Conservation (phyloP, 2,113 vertebrate species). For the Arenaria interpres region DNA sequence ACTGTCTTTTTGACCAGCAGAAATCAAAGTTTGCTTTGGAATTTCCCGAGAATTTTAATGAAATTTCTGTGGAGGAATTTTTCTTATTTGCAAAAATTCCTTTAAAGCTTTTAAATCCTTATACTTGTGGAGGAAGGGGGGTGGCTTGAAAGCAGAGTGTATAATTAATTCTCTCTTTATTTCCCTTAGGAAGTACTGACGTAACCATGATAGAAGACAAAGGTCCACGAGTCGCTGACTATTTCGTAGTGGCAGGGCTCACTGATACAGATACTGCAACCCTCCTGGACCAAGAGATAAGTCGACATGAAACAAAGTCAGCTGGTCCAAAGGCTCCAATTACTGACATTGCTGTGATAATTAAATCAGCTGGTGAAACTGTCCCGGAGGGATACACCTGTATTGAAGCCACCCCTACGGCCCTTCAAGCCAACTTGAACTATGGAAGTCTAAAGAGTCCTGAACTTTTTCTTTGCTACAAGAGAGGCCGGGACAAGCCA, state of each 20-base stretch:
- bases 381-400: slow-evolving; percentile 96
- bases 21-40: background rate
- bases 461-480: slow-evolving; percentile 96
- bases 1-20: background rate
- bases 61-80: background rate
- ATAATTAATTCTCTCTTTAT: slow-evolving; percentile 5
- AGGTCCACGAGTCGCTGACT: slow-evolving; percentile 95
- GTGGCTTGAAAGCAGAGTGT: background rate
- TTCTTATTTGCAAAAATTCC: background rate
- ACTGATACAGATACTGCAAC: slow-evolving; percentile 91
- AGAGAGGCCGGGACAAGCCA: slow-evolving; percentile 87
- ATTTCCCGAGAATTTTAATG: background rate
- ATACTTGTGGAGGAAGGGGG: background rate
- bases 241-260: slow-evolving; percentile 97
- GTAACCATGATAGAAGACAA: slow-evolving; percentile 95
- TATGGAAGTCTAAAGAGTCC: slow-evolving; percentile 97
- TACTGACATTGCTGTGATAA: slow-evolving; percentile 94
- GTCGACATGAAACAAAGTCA: slow-evolving; percentile 88
- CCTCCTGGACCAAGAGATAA: slow-evolving; percentile 89
- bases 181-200: slow-evolving; percentile 56
- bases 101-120: background rate
- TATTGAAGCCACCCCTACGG: slow-evolving; percentile 89
- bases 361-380: slow-evolving; percentile 89
- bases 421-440: slow-evolving; percentile 94
- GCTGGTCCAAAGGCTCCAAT: slow-evolving; percentile 92